Evolutionary conservation across 2,888 invertebrate species (phyloP).

Genomic region (Trypoxylon attenuatum): DNA sequence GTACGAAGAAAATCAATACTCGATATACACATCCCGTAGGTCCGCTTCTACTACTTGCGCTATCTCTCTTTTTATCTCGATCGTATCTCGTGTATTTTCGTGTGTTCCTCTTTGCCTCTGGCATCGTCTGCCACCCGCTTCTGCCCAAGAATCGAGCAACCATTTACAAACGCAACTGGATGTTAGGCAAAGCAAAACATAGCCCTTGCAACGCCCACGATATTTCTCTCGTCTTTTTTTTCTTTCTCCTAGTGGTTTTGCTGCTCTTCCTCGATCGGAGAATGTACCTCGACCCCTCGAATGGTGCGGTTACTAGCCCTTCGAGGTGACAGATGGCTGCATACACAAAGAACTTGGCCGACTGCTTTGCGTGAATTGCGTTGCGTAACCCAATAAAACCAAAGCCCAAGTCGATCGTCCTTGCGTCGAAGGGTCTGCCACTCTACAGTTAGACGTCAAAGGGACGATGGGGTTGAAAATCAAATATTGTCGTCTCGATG

Average conservation of each 20-base stretch:
- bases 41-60: conserved; percentile 60
- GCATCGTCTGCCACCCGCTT: too few relatives aligned
- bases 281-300: conserved; percentile 21
- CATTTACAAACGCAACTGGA: conserved; percentile 29
- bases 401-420: conserved; percentile 55
- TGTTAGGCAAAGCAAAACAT: conserved; percentile 27
- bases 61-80: conserved; percentile 68
- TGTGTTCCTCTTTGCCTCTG: too few relatives aligned
- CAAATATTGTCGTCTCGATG: conserved; percentile 54
- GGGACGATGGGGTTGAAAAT: conserved; percentile 65
- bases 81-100: conserved; percentile 56
- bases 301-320: conserved; percentile 19
- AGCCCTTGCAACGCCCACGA: conserved; percentile 19
- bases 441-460: conserved; percentile 15
- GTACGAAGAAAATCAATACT: conserved; percentile 67
- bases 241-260: conserved; percentile 3
- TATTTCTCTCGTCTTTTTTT: neutral
- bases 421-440: conserved; percentile 1
- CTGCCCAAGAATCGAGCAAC: conserved; percentile 4
- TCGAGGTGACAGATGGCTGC: conserved; percentile 65
- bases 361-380: conserved; percentile 55
- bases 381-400: conserved; percentile 67
- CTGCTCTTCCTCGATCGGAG: conserved; percentile 7
- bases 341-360: conserved; percentile 64
- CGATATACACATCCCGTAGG: conserved; percentile 62